These are phyloP conservation scores for Poeciliopsis turneri DNA, from an alignment of 2,797 vertebrate species.

Conservation along the genomic window DNA sequence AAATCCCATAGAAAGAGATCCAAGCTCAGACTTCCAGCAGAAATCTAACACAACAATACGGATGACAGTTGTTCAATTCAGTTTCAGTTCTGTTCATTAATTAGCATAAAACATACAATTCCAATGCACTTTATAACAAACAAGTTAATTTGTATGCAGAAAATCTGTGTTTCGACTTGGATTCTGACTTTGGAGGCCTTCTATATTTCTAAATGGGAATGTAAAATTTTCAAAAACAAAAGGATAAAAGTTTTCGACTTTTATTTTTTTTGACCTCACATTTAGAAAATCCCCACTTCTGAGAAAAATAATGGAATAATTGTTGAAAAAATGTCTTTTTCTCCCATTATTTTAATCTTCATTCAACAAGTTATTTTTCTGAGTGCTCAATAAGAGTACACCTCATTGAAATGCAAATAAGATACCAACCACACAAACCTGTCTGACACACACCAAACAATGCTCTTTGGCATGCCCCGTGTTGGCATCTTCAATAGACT, in stretches of 20 bases:
- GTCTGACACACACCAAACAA: conserved; percentile 12
- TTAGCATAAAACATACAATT: neutral
- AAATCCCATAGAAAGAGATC: neutral
- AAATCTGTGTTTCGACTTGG: neutral
- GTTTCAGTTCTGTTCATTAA: neutral
- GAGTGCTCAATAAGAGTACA: conserved; percentile 14
- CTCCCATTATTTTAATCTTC: neutral
- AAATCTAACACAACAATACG: neutral
- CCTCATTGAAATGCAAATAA: conserved; percentile 46
- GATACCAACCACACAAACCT: conserved; percentile 2
- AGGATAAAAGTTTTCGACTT: neutral
- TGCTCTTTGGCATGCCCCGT: conserved; percentile 51
- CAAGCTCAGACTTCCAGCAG: neutral
- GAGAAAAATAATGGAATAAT: neutral
- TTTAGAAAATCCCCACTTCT: neutral
- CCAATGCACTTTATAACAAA: neutral
- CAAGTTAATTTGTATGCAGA: neutral
- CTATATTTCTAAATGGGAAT: neutral
- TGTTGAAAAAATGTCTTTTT: neutral
- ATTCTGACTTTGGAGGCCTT: neutral
- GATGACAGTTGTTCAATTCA: neutral
- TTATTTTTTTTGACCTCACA: neutral
- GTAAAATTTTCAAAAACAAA: neutral
- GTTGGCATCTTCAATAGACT: conserved; percentile 66
- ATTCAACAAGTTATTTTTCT: neutral